Evolutionary conservation across 2,888 invertebrate species (phyloP).

Genomic region (Tiliacea aurago): DNA sequence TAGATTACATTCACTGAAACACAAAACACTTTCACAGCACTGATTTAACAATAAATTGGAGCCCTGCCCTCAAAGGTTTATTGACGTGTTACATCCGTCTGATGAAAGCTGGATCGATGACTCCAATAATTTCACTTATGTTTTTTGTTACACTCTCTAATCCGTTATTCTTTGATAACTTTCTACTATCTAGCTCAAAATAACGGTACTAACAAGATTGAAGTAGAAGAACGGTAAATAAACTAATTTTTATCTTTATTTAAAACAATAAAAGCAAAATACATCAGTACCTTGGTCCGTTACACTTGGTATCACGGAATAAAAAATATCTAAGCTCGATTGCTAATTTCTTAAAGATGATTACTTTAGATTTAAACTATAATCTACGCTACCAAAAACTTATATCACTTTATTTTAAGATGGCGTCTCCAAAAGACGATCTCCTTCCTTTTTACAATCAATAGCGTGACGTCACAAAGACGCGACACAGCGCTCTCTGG

Average conservation of each 20-base stretch:
- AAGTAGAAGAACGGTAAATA: slow-evolving; percentile 86
- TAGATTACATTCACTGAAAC: slow-evolving; percentile 65
- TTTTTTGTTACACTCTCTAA: slow-evolving; percentile 64
- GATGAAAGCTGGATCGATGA: slow-evolving; percentile 86
- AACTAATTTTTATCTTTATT: slow-evolving; percentile 81
- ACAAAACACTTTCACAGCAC: slow-evolving; percentile 86
- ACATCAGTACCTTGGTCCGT: slow-evolving; percentile 94
- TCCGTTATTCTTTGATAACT: slow-evolving; percentile 60
- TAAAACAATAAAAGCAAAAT: slow-evolving; percentile 85
- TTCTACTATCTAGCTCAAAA: slow-evolving; percentile 70
- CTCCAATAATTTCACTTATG: slow-evolving; percentile 71
- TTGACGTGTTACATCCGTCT: slow-evolving; percentile 90
- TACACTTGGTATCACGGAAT: slow-evolving; percentile 92
- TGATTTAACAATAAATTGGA: slow-evolving; percentile 78
- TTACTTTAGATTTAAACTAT: slow-evolving; percentile 89
- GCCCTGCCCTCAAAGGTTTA: slow-evolving; percentile 88
- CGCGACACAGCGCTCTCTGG: slow-evolving; percentile 82
- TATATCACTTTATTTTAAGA: slow-evolving; percentile 91
- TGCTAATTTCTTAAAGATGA: slow-evolving; percentile 83
- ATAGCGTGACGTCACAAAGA: slow-evolving; percentile 90
- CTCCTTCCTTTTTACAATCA: slow-evolving; percentile 86
- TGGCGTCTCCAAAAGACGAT: slow-evolving; percentile 90
- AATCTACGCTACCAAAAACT: slow-evolving; percentile 91
- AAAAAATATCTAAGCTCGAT: slow-evolving; percentile 85
- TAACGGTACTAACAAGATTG: slow-evolving; percentile 84